Percentiles rank a stretch among this genome's conserved stretches.
Evolutionary conservation across 92 coral and sea anemone genomes (phyloP).

Genomic region (Umimayanthus chanpuru): DNA sequence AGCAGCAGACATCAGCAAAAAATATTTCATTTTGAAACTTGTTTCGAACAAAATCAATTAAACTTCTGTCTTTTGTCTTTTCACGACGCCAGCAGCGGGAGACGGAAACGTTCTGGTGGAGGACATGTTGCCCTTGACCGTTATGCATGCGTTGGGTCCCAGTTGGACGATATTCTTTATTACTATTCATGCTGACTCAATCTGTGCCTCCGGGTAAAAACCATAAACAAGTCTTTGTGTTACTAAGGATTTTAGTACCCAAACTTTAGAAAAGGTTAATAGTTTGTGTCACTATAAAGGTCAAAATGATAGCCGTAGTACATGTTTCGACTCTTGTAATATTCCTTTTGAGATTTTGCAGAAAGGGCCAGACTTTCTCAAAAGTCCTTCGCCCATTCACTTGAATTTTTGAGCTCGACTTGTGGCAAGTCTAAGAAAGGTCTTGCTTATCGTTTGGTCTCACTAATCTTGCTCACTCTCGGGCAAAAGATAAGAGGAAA

Average conservation of each 20-base stretch:
- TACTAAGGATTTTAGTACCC: neutral
- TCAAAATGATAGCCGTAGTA: neutral
- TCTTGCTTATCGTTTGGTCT: neutral
- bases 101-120: neutral
- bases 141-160: neutral
- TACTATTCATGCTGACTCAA: neutral
- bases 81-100: conserved; percentile 1
- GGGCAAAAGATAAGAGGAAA: too few species aligned
- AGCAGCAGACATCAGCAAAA: neutral
- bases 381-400: neutral
- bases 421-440: neutral
- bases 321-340: neutral
- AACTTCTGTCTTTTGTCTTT: neutral
- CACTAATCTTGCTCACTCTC: neutral
- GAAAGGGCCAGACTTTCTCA: neutral
- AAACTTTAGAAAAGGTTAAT: neutral
- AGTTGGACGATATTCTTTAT: neutral
- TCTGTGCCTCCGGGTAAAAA: neutral
- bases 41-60: neutral
- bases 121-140: conserved; percentile 4
- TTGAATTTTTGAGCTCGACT: neutral
- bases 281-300: neutral
- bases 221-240: neutral
- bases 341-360: neutral
- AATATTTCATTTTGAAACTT: neutral